These are phyloP conservation scores for Alaudala cheleensis DNA, from an alignment of 2,113 vertebrate genomes.

Conservation along the genomic window DNA sequence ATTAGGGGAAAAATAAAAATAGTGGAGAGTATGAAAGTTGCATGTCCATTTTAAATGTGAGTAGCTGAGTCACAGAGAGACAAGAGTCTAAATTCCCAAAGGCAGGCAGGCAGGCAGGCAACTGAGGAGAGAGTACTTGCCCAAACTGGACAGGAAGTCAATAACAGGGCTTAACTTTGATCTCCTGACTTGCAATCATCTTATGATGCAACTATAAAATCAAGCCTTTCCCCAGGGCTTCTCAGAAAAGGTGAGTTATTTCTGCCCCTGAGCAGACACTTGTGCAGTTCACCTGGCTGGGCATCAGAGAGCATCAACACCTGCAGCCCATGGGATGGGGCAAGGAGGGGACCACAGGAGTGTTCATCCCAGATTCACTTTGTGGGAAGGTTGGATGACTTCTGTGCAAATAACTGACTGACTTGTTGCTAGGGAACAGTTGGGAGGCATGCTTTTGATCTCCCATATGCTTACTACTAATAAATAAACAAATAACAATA, in stretches of 20 bases:
- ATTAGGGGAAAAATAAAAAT: rapidly evolving
- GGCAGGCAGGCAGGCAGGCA: not conserved
- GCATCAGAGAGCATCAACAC: not conserved
- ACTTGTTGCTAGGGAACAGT: conserved; percentile 73
- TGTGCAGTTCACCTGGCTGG: not conserved
- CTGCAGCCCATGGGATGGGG: not conserved
- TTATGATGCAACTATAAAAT: conserved; percentile 1
- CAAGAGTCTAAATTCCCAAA: not conserved
- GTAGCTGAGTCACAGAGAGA: not conserved
- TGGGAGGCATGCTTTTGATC: conserved; percentile 71
- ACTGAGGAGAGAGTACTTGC: not conserved
- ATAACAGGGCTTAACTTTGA: conserved; percentile 30
- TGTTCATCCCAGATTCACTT: not conserved
- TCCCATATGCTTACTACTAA: conserved; percentile 72
- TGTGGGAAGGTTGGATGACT: not conserved
- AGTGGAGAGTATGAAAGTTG: not conserved
- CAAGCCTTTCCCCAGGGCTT: not conserved
- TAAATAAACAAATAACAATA: conserved; percentile 80
- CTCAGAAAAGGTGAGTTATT: not conserved
- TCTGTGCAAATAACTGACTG: conserved; percentile 10
- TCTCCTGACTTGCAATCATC: not conserved
- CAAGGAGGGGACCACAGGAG: rapidly evolving
- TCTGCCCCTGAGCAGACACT: not conserved
- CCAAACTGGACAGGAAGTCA: conserved; percentile 38
- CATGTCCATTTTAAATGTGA: not conserved